phyloP scores from a whole-genome alignment of 2,797 vertebrate genomes.

The Jordanella pulchra region DNA sequence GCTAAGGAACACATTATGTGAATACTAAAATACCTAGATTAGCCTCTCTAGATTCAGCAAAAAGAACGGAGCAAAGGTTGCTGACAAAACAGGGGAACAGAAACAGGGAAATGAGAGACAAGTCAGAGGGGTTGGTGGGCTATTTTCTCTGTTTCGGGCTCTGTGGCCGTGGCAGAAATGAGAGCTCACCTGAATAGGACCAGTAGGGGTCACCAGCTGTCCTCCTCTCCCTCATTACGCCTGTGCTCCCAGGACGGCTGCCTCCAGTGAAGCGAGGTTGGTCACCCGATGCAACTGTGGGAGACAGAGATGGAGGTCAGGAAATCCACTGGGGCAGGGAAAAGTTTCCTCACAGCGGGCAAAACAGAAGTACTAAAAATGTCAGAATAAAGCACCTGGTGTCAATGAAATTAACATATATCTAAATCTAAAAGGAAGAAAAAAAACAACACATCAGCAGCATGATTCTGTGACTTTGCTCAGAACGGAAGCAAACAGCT shows the following conservation, averaged over 20 bases:
- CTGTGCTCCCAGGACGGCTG: constrained; percentile 80
- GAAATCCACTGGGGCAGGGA: constrained; percentile 15
- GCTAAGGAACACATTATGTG: constrained; percentile 24
- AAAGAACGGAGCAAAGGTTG: neutral
- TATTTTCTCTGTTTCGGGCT: constrained; percentile 31
- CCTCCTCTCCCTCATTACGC: constrained; percentile 85
- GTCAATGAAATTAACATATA: neutral
- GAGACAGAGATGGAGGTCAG: constrained; percentile 50
- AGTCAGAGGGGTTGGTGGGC: constrained; percentile 17
- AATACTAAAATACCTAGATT: constrained; percentile 30
- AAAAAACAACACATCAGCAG: neutral
- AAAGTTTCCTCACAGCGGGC: constrained; percentile 6
- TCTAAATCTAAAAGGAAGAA: neutral
- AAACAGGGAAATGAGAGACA: constrained; percentile 30
- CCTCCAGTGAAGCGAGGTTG: constrained; percentile 80
- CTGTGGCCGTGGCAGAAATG: constrained; percentile 22
- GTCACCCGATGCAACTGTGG: constrained; percentile 84
- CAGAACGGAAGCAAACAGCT: neutral
- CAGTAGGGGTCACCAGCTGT: constrained; percentile 92
- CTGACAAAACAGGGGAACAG: constrained; percentile 16
- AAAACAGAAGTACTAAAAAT: neutral
- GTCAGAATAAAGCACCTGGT: neutral
- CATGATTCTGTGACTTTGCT: neutral
- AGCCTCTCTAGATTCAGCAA: constrained; percentile 6
- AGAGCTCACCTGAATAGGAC: constrained; percentile 93